phyloP scores from a whole-genome alignment of 2,888 invertebrate genomes.

The Sphinx pinastri region DNA sequence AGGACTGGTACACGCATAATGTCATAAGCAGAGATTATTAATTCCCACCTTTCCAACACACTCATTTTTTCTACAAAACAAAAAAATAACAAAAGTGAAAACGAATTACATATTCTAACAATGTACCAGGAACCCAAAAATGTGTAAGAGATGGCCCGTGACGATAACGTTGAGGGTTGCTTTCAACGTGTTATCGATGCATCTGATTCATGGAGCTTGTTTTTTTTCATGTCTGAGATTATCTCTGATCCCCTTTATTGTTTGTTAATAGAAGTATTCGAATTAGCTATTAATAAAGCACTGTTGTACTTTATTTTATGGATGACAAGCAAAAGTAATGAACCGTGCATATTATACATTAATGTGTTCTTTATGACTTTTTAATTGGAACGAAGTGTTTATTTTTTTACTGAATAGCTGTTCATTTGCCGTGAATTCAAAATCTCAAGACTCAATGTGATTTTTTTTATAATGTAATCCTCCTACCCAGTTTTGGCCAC shows the following conservation, averaged over 20 bases:
- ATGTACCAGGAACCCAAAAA: constrained; percentile 76
- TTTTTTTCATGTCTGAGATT: constrained; percentile 28
- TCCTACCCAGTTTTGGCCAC: too few species aligned
- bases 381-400: background rate
- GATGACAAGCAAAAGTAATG: constrained; percentile 2
- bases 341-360: background rate
- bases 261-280: constrained; percentile 9
- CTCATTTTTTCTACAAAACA: background rate
- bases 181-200: constrained; percentile 31
- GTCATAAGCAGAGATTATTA: background rate
- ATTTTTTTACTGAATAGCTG: too few species aligned
- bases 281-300: constrained; percentile 11
- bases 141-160: constrained; percentile 63
- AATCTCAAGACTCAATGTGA: too few species aligned
- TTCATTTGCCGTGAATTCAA: too few species aligned
- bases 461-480: too few species aligned
- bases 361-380: background rate
- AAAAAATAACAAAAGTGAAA: constrained; percentile 26
- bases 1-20: too few species aligned
- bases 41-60: constrained; percentile 4
- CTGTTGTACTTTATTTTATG: constrained; percentile 8
- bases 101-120: constrained; percentile 73
- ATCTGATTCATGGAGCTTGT: constrained; percentile 30
- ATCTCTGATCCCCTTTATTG: constrained; percentile 24
- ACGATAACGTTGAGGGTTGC: constrained; percentile 43